Evolutionary conservation across 1,140 invertebrate species (phyloP).

Genomic region (Diachasma alloeum): DNA sequence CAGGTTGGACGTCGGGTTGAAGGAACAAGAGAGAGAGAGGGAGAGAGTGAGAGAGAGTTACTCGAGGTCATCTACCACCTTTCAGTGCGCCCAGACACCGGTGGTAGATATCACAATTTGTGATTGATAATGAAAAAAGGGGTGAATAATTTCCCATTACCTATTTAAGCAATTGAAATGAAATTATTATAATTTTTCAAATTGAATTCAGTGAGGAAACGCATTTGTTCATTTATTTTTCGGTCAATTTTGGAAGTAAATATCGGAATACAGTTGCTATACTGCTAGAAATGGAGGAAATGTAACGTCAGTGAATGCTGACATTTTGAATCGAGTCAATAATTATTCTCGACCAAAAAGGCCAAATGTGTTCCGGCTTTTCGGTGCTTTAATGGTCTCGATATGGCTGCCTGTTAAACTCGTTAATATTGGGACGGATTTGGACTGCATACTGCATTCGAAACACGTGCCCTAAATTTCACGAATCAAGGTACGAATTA

Average conservation of each 20-base stretch:
- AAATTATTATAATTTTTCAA: too few relatives aligned
- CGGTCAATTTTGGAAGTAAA: too few relatives aligned
- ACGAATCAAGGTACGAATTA: neutral
- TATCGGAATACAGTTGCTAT: too few relatives aligned
- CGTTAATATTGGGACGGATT: neutral
- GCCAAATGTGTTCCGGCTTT: neutral
- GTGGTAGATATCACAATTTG: too few relatives aligned
- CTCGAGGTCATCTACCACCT: neutral
- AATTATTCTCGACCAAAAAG: neutral
- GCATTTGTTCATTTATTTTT: too few relatives aligned
- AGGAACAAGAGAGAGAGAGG: neutral
- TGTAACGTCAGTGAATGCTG: neutral
- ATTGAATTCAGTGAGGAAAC: too few relatives aligned
- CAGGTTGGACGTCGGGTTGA: slow-evolving; percentile 23
- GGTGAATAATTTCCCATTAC: too few relatives aligned
- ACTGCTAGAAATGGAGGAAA: too few relatives aligned
- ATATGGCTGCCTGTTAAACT: neutral
- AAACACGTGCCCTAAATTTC: neutral
- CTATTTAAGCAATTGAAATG: too few relatives aligned
- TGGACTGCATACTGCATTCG: neutral
- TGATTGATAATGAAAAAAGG: too few relatives aligned
- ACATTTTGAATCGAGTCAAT: neutral
- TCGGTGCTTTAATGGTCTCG: neutral
- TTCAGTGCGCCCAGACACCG: neutral
- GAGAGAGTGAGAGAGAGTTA: neutral